Conservation (phyloP, 2,113 vertebrate genomes). For the Lutjanus erythropterus region DNA sequence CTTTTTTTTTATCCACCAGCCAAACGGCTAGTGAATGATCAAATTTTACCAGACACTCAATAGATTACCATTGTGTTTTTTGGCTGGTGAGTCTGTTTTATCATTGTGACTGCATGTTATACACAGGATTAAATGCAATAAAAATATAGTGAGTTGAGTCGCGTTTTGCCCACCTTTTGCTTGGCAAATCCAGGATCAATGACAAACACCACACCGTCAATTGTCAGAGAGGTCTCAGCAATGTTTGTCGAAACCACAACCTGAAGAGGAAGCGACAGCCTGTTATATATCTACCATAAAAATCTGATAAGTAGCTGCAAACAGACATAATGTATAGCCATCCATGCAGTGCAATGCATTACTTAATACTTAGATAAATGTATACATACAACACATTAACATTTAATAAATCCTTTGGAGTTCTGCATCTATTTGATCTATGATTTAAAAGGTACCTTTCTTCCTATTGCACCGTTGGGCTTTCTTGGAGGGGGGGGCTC, state of each 20-base stretch:
- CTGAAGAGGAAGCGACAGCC: conserved; percentile 77
- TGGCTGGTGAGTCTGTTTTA: no score
- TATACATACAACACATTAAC: no score
- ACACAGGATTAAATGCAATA: not conserved
- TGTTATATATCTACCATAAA: not conserved
- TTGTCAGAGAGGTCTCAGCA: conserved; percentile 97
- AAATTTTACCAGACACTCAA: no score
- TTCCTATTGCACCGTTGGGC: conserved; percentile 95
- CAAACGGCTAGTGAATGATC: no score
- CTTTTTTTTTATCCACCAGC: no score
- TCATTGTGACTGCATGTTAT: no score
- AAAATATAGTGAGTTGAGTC: not conserved
- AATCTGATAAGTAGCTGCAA: not conserved
- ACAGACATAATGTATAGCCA: not conserved
- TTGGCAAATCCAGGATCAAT: conserved; percentile 99
- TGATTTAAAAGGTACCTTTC: conserved; percentile 89
- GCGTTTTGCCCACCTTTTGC: conserved; percentile 89
- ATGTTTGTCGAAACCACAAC: conserved; percentile 99
- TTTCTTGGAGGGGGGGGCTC: conserved; percentile 97
- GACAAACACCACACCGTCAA: conserved; percentile 98
- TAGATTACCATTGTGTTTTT: no score
- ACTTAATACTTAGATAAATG: no score
- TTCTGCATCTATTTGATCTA: not conserved
- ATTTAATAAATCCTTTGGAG: not conserved
- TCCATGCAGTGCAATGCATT: not conserved